Base-by-base conservation (phyloP, 2,797 vertebrate genomes). In the Odontamblyopus lacepedii region DNA sequence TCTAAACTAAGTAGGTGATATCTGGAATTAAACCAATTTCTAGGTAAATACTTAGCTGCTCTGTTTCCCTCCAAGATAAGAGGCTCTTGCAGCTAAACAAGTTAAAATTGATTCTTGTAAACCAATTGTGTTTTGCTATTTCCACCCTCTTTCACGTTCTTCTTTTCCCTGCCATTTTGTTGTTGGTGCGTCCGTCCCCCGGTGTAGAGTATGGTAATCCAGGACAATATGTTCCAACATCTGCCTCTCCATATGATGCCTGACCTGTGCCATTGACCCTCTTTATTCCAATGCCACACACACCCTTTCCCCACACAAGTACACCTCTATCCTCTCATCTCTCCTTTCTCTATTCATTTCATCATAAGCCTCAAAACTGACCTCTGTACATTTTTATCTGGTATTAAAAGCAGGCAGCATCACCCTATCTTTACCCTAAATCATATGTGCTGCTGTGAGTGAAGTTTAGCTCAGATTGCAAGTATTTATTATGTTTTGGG, bases 151-250 rank as follows among this genome's bases (percentile, higher is more conserved):
- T 57, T 23, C 70, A 76, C 8, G 51, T 27, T 55, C 32, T 70
- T 30, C 56, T 53, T 72, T 74, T 30, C 69, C 79, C 38, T 30
- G 55, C 82, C 44, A 48, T 48, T 48, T 48, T 11, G 81, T 83
- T 76, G 85, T 86, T 79, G 74, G 64, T 82, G 84, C 71, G 61
- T 87, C 81, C 83, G 81, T 87, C 73, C 83, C 90, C 85, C 90
- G 72, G 83, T 88, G 88, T 93, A 90, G 87, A 86, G 82, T 86
- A 88, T 75, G 88, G 90, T 94, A 95, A 95, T 94, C 95, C 90
- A 86, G 92, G 89, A 93, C 95, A 97, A 95, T 97, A 96, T 97
- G 96, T 92, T 97, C 92, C 81, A 96, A 96, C 96, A 97, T 97
- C 96, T 97, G 97, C 94, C 94, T 95, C 94, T 91, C 94, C 95